These are phyloP conservation scores for Mola mola DNA, from an alignment of 2,113 vertebrate species.

Conservation along the genomic window DNA sequence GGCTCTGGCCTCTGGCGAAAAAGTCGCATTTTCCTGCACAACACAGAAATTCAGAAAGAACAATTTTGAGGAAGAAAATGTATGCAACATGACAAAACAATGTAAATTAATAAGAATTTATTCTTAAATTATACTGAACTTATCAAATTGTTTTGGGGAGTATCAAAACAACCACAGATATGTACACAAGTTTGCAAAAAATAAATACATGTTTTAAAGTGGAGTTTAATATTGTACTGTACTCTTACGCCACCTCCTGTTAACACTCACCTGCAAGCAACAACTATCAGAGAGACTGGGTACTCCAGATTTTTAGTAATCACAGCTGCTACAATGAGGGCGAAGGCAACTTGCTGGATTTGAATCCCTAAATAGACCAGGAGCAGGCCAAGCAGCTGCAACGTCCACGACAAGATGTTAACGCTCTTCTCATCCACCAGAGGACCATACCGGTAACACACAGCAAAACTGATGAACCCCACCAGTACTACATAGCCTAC, in stretches of 20 bases:
- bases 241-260: slow-evolving; percentile 51
- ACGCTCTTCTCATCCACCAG: slow-evolving; percentile 90
- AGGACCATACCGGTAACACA: slow-evolving; percentile 94
- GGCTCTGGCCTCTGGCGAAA: slow-evolving; percentile 78
- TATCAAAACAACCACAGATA: no score
- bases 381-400: slow-evolving; percentile 90
- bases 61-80: no score
- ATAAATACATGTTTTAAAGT: not conserved
- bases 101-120: no score
- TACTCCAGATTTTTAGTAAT: slow-evolving; percentile 90
- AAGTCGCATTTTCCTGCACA: slow-evolving; percentile 80
- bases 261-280: slow-evolving; percentile 69
- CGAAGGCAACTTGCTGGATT: slow-evolving; percentile 88
- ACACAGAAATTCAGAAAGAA: no score
- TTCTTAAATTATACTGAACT: no score
- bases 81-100: no score
- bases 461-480: slow-evolving; percentile 90
- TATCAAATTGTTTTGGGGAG: no score
- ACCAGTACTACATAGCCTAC: slow-evolving; percentile 86
- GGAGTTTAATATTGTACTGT: not conserved
- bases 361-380: slow-evolving; percentile 90
- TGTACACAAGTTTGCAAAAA: no score
- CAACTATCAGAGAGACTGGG: slow-evolving; percentile 71
- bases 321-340: slow-evolving; percentile 83
- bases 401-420: slow-evolving; percentile 92